Percentiles rank a stretch among this genome's conserved stretches.
These are phyloP conservation scores for Diorhabda sublineata DNA, from an alignment of 1,140 invertebrate genomes.

Conservation along the genomic window DNA sequence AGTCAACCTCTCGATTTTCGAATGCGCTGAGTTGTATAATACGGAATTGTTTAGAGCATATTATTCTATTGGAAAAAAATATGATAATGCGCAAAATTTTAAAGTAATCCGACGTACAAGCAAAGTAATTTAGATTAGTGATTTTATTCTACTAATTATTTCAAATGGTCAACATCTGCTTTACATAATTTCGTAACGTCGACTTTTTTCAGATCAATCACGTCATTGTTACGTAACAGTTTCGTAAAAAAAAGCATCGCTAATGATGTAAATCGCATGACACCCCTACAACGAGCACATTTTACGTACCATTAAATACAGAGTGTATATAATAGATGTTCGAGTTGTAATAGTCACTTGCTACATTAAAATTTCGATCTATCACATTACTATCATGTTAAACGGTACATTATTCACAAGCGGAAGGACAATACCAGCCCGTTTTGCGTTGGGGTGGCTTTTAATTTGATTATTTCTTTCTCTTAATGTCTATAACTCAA, in stretches of 20 bases:
- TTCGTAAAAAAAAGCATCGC: background rate
- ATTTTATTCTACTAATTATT: background rate
- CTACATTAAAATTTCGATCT: constrained; percentile 2
- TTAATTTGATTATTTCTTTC: constrained; percentile 3
- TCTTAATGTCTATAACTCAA: constrained; percentile 1
- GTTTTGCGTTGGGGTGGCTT: background rate
- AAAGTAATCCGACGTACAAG: too few relatives aligned
- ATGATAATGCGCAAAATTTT: too few relatives aligned
- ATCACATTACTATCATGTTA: background rate
- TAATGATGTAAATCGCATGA: background rate
- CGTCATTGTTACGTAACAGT: background rate
- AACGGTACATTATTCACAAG: background rate
- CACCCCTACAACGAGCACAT: background rate
- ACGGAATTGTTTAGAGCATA: too few relatives aligned
- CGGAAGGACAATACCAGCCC: constrained; percentile 1
- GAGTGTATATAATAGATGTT: background rate
- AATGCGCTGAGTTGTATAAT: too few relatives aligned
- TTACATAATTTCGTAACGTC: background rate
- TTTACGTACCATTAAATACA: background rate
- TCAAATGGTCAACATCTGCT: background rate
- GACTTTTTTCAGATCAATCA: constrained; percentile 2
- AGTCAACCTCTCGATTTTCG: too few relatives aligned
- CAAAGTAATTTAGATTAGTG: too few relatives aligned
- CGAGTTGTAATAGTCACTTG: background rate
- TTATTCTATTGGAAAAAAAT: too few relatives aligned